Evolutionary conservation across 2,797 vertebrate genomes (phyloP).

Genomic region (Notamacropus eugenii): DNA sequence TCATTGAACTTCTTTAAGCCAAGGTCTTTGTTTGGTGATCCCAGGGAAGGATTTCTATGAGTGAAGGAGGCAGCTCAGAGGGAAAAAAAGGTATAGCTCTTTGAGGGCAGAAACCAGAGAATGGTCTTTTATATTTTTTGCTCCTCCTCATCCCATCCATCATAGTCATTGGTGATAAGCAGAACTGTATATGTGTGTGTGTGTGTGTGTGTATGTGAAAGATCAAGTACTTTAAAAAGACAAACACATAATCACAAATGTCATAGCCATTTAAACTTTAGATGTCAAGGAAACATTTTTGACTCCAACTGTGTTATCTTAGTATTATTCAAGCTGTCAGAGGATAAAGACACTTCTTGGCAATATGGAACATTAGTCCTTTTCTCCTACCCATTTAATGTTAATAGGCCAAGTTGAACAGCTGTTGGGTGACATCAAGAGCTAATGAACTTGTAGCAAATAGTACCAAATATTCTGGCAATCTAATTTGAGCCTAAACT

Average conservation of each 20-base stretch:
- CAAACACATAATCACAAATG: neutral
- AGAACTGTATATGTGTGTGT: neutral
- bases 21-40: neutral
- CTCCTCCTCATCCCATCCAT: no score
- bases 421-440: conserved; percentile 31
- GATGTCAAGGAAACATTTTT: neutral
- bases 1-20: neutral
- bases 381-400: conserved; percentile 3
- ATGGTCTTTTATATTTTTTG: neutral
- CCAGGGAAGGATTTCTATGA: neutral
- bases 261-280: neutral
- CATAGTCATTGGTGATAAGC: neutral
- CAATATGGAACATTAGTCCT: neutral
- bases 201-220: neutral
- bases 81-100: neutral
- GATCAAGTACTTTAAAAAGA: neutral
- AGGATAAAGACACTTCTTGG: rapidly evolving
- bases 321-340: neutral
- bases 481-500: conserved; percentile 40
- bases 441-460: conserved; percentile 55
- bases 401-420: neutral
- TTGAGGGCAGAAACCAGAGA: neutral
- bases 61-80: neutral
- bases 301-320: neutral
- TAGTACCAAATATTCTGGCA: neutral